Conservation (phyloP, 2,797 vertebrate genomes). For the Falco columbarius region DNA sequence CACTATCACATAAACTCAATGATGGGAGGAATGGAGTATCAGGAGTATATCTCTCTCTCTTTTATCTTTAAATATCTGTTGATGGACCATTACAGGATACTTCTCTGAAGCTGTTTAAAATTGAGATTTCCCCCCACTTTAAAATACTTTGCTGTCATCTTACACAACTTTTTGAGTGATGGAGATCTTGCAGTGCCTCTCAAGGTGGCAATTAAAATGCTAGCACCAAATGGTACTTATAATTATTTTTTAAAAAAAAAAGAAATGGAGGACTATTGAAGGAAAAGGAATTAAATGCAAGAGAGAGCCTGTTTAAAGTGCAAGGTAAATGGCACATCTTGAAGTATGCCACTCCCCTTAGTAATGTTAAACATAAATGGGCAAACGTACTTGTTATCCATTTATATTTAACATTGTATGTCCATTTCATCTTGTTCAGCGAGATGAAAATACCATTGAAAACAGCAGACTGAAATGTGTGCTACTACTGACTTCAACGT, state of each 20-base stretch:
- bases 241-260: not conserved
- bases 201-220: not conserved
- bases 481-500: not conserved
- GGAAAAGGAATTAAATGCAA: not conserved
- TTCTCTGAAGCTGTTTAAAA: not conserved
- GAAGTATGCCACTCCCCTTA: not conserved
- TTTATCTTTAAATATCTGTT: not conserved
- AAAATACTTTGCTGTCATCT: not conserved
- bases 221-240: not conserved
- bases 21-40: not conserved
- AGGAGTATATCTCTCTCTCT: not conserved
- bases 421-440: not conserved
- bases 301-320: not conserved
- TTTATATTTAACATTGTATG: too few species aligned
- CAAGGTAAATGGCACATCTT: not conserved
- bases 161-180: not conserved
- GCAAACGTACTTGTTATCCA: not conserved
- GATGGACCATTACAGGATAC: not conserved
- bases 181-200: not conserved
- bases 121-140: not conserved
- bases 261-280: not conserved
- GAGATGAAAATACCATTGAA: not conserved
- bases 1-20: not conserved
- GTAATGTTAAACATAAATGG: not conserved
- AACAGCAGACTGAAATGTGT: not conserved